Base-by-base conservation (phyloP, 1,140 invertebrate species). In the Gonatopus flavifemur region DNA sequence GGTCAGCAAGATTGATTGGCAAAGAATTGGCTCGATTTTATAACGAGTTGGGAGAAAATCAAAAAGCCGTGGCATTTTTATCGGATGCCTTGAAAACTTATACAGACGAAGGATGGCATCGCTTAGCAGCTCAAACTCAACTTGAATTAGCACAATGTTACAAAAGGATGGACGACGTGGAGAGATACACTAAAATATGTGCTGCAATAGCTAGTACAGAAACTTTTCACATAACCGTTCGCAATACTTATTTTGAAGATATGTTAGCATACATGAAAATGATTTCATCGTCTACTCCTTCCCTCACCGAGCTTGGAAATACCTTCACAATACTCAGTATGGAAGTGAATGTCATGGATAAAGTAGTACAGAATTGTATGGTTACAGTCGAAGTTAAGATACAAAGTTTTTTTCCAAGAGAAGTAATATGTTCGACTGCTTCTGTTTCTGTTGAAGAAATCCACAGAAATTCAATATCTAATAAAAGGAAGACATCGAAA, bases 1-100 rank as follows among this genome's bases (percentile, higher is more conserved):
- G 93, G 52, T 92, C 86, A 30, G 94, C 95, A 0, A 83, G 93
- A 39, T 81, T 90, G 13, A 90, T 98, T 49, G 95, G 95, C 0
- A 83, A 88, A 52, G 90, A 96, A 69, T 72, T 98, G 15, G 94
- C 95, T 0, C 82, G 86, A 20, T 96, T 97, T 70, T 96, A 98
- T 69, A 86, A 92, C 59, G 86, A 91, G 48, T 77, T 92, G 1
- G 90, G 89, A 2, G 90, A 96, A 67, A 87, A 88, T 6, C 84
- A 90, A 51, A 95, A 96, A 75, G 90, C 94, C 0, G 88, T 91
- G 10, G 88, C 87, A 2, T 97, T 96, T 77, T 80, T 98, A 2
- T 82, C 85, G 9, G 94, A 97, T 72, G 86, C 91, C 0, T 74
- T 96, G 16, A 86, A 91, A 40, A 91, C 90, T 15, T 95, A 93